These are phyloP conservation scores for Cacoxenus indagator DNA, from an alignment of 2,888 invertebrate species.

Conservation along the genomic window DNA sequence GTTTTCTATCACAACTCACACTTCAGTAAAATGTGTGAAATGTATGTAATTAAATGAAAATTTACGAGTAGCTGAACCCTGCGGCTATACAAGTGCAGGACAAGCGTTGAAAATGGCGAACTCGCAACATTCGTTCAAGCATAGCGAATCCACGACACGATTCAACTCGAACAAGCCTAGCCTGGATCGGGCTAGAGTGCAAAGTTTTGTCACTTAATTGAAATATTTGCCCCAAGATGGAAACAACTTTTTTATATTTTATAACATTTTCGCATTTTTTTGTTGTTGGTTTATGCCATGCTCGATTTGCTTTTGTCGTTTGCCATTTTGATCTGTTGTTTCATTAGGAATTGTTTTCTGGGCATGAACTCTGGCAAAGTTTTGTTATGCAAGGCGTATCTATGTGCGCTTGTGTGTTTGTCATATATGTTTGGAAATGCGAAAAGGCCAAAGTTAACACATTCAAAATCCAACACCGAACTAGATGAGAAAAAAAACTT, in stretches of 20 bases:
- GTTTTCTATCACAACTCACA: background rate
- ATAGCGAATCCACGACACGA: background rate
- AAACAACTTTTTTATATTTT: slow-evolving; percentile 37
- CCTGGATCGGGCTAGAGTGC: slow-evolving; percentile 45
- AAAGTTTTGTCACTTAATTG: slow-evolving; percentile 67
- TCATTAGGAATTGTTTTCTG: background rate
- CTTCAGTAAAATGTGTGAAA: slow-evolving; percentile 44
- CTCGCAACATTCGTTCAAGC: slow-evolving; percentile 20
- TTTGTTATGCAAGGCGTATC: background rate
- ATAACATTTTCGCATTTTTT: background rate
- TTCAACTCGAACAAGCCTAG: slow-evolving; percentile 48
- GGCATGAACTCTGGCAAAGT: background rate
- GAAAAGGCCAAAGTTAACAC: background rate
- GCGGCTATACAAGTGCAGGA: slow-evolving; percentile 23
- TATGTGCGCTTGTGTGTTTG: background rate
- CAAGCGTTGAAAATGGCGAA: background rate
- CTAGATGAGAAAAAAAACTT: background rate
- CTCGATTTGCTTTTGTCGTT: background rate
- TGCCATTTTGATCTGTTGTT: background rate
- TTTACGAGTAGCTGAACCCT: background rate
- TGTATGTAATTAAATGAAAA: slow-evolving; percentile 60
- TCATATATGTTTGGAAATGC: background rate
- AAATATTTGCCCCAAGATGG: slow-evolving; percentile 66
- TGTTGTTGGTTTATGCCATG: background rate
- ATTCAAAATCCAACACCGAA: background rate